Evolutionary conservation across 1,140 invertebrate genomes (phyloP), one percentile per base, ranked within the genome.

Genomic region (Tachypleus tridentatus): DNA sequence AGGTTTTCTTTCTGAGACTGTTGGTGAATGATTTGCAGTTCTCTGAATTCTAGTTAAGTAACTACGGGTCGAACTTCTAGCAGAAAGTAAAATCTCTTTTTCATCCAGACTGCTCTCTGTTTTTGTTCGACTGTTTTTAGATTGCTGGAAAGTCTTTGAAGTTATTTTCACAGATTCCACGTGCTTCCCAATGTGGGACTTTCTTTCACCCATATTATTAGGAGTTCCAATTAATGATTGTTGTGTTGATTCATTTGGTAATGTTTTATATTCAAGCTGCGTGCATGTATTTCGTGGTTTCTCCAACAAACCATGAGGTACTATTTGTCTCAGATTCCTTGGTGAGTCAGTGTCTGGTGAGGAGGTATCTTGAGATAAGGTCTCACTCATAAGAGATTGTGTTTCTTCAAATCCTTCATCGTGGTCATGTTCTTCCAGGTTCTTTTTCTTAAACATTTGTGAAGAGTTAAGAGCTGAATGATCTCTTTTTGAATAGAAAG

Each of bases 361-460:
- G 10, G 61, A 58, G 10, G 61, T 64, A 51, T 52, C 62, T 65
- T 68, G 64, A 51, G 64, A 63, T 49, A 61, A 57, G 49, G 54
- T 64, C 49, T 68, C 69, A 52, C 64, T 66, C 4, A 62, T 50
- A n/a, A 68, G 61, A 52, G 69, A 70, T 68, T 91, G 88, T 0
- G 88, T 90, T 77, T 92, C 90, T 74, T 93, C 89, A 72, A 93
- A 93, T 6, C 89, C 90, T 79, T 93, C 90, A 73, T 93, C 90
- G 69, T 89, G n/a, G 6, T 54, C n/a, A n/a, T 6, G 53, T 54
- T 54, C 53, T 6, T 7, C 53, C n/a, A 54, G n/a, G n/a, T 7
- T 54, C n/a, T 54, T 54, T n/a, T n/a, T 7, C 6, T 54, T 54
- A 6, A n/a, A n/a, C 53, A 7, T 54, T 54, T 7, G 53, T 6